Conservation (phyloP, 1,140 invertebrate species). For the Atta colombica region DNA sequence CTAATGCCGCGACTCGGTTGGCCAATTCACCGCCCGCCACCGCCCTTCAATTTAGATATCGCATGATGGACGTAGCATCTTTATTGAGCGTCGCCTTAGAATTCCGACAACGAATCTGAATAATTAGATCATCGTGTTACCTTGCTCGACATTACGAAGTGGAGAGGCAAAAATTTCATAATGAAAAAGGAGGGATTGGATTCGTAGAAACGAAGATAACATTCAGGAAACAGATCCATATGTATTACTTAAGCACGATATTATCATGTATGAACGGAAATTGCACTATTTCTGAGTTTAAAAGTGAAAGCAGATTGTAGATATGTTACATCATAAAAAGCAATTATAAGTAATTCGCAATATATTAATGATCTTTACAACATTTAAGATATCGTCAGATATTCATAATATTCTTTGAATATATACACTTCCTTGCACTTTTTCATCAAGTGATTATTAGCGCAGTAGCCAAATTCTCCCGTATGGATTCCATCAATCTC, state of each 20-base stretch:
- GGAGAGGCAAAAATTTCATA: background rate
- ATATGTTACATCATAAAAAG: background rate
- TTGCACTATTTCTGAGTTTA: background rate
- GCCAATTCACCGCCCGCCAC: background rate
- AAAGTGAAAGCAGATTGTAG: background rate
- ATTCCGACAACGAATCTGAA: background rate
- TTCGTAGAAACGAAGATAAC: background rate
- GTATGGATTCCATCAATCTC: constrained; percentile 26
- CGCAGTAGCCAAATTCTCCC: background rate
- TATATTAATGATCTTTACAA: background rate
- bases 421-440: background rate
- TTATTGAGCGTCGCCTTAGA: constrained; percentile 6
- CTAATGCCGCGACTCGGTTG: constrained; percentile 40
- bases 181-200: background rate
- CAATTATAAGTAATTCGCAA: background rate
- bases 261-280: background rate
- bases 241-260: constrained; percentile 11
- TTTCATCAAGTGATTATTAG: constrained; percentile 19
- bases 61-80: constrained; percentile 29
- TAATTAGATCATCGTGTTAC: constrained; percentile 9
- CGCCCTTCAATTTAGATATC: constrained; percentile 54
- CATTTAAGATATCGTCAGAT: background rate
- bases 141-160: background rate
- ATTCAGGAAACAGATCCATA: background rate
- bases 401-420: background rate